Base-by-base conservation (phyloP, 1,140 invertebrate genomes). In the Meloidogyne hapla region DNA sequence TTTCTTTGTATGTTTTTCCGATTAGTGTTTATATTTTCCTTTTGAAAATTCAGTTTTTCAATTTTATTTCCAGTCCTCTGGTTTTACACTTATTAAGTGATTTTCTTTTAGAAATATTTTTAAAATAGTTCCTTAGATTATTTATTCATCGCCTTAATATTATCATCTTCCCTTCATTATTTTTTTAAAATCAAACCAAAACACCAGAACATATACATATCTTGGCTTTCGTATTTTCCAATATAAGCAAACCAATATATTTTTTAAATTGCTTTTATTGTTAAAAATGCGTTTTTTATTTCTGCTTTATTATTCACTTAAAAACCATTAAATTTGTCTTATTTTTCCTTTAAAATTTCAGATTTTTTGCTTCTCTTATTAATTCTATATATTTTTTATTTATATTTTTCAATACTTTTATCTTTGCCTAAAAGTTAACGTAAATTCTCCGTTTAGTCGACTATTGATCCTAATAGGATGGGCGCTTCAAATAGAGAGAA, bases 301-400 rank as follows among this genome's bases (percentile, higher is more conserved):
- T 33, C 9, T 33, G 5, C 6, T 9, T 63, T 63, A 6, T 63
- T 26, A 63, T 26, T 23, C 62, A 63, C 25, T 63, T 63, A 63
- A 21, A 26, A 63, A 63, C 9, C 25, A 63, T 66, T 66, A 23
- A 66, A 66, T 3, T 66, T 66, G 13, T 66, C 38, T 66, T 66
- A 33, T 66, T 66, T 26, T 8, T 66, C 26, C 5, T 15, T 2
- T 15, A 66, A 13, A 6, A 6, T 33, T 33, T 8, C 33, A 33
- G 4, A 33, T 6, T 33, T 33, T 33, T 33, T 33, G n/a, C n/a
- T n/a, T 8, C 33, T 33, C 62, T 63, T 63, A 23, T 8, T 63
- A n/a, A n/a, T n/a, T n/a, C n/a, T n/a, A n/a, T n/a, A n/a, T n/a
- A n/a, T n/a, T n/a, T n/a, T n/a, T n/a, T n/a, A n/a, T 63, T 63